These are phyloP conservation scores for Crocallis elinguaria DNA, from an alignment of 2,888 invertebrate species.

Conservation along the genomic window DNA sequence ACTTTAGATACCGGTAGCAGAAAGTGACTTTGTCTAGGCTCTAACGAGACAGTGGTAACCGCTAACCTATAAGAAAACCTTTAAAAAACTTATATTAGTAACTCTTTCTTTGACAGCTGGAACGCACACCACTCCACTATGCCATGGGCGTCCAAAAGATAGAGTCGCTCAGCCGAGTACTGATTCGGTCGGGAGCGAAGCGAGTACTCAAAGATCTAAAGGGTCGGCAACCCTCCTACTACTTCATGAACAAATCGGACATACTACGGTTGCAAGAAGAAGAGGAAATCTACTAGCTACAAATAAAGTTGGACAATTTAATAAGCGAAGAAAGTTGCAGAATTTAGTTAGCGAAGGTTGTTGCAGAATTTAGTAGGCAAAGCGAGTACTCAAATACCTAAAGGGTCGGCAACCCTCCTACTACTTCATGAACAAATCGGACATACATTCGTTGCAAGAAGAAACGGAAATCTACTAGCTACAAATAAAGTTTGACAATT, in stretches of 20 bases:
- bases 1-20: no score
- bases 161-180: slow-evolving; percentile 90
- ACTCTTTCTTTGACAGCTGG: slow-evolving; percentile 85
- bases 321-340: slow-evolving; percentile 5
- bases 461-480: slow-evolving; percentile 89
- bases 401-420: slow-evolving; percentile 95
- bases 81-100: no score
- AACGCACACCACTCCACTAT: slow-evolving; percentile 94
- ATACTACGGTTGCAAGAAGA: slow-evolving; percentile 93
- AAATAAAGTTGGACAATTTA: slow-evolving; percentile 7
- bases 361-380: no score
- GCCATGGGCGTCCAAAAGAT: slow-evolving; percentile 95
- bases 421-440: slow-evolving; percentile 96
- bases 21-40: no score
- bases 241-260: slow-evolving; percentile 96
- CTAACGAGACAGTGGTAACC: no score
- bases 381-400: slow-evolving; percentile 92
- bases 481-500: no score
- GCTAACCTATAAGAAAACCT: no score
- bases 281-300: slow-evolving; percentile 86
- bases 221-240: slow-evolving; percentile 95
- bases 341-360: no score
- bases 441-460: slow-evolving; percentile 92
- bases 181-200: slow-evolving; percentile 93
- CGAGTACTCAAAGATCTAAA: slow-evolving; percentile 94